These are phyloP conservation scores for Catamblyrhynchus diadema DNA, from an alignment of 2,797 vertebrate genomes.

Conservation along the genomic window DNA sequence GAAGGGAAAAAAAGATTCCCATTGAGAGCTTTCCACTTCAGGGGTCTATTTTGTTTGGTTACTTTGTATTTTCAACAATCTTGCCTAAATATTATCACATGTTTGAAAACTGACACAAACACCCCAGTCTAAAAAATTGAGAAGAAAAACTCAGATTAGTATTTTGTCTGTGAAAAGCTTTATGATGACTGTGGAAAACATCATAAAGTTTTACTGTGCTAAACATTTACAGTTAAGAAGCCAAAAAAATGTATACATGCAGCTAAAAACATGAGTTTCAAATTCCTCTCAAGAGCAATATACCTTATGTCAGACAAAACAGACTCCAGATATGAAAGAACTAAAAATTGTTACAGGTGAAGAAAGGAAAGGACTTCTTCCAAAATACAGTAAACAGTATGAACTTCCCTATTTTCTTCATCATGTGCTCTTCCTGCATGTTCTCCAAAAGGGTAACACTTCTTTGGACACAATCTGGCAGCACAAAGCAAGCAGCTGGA, in stretches of 20 bases:
- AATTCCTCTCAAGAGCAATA: slow-evolving; percentile 4
- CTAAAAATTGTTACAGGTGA: neutral
- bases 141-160: neutral
- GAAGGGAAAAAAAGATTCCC: neutral
- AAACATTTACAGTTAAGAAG: neutral
- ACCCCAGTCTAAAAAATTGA: accelerated
- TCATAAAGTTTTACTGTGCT: neutral
- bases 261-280: neutral
- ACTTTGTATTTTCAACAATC: neutral
- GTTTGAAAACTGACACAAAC: neutral
- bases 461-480: slow-evolving; percentile 64
- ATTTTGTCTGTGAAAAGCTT: neutral
- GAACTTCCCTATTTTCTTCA: neutral
- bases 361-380: neutral
- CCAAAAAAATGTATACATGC: neutral
- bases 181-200: neutral
- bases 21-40: neutral
- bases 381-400: neutral
- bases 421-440: neutral
- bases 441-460: slow-evolving; percentile 30
- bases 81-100: neutral
- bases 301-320: neutral
- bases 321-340: neutral
- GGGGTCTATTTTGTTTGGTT: neutral
- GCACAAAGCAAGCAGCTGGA: slow-evolving; percentile 55